phyloP scores from a whole-genome alignment of 2,888 invertebrate species.

The Psylliodes chrysocephalus region DNA sequence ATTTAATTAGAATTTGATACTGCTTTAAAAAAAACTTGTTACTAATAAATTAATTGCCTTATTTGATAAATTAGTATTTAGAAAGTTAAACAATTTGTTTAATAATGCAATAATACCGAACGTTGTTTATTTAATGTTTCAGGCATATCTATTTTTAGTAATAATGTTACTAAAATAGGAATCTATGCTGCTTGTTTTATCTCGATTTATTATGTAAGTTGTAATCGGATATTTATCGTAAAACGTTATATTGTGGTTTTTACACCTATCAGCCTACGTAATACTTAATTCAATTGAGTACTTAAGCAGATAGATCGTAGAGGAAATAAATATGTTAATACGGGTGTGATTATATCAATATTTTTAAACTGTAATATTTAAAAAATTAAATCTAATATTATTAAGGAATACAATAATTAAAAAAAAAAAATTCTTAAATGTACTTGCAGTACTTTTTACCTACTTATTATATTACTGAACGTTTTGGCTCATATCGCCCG shows the following conservation, averaged over 20 bases:
- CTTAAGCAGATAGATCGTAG: too few relatives aligned
- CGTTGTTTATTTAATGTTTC: constrained; percentile 16
- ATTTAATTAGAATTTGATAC: too few relatives aligned
- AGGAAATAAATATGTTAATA: too few relatives aligned
- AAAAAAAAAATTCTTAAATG: too few relatives aligned
- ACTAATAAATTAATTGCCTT: constrained; percentile 5
- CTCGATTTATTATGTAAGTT: constrained; percentile 20
- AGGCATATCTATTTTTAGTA: constrained; percentile 25
- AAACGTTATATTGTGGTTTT: constrained; percentile 18
- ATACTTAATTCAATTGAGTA: constrained; percentile 11
- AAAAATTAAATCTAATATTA: too few relatives aligned
- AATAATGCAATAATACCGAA: constrained; percentile 10
- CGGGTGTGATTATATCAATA: too few relatives aligned
- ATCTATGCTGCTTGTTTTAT: constrained; percentile 7
- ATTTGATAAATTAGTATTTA: constrained; percentile 8
- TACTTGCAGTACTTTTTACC: too few relatives aligned
- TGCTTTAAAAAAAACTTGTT: too few relatives aligned
- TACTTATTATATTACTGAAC: too few relatives aligned
- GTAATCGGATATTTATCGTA: constrained; percentile 15
- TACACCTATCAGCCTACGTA: constrained; percentile 18
- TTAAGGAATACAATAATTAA: too few relatives aligned
- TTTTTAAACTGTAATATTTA: too few relatives aligned
- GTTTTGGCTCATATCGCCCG: too few relatives aligned
- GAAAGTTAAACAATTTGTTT: constrained; percentile 11
- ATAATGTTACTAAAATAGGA: constrained; percentile 20